These are phyloP conservation scores for Gadopsis bispinosus DNA, from an alignment of 2,797 vertebrate species.

Conservation along the genomic window DNA sequence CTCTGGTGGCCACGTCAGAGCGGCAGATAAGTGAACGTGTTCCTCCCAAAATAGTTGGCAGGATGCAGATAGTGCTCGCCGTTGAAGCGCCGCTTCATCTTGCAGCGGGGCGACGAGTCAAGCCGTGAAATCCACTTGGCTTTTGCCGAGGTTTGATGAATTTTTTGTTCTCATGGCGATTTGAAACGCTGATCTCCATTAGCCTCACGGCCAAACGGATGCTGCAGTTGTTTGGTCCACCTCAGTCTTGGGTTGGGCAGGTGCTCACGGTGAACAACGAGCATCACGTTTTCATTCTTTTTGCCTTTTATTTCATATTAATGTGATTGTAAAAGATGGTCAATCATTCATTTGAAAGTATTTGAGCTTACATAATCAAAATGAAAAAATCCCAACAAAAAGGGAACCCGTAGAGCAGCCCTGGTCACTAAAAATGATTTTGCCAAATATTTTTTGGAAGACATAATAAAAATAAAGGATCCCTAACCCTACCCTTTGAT, in stretches of 20 bases:
- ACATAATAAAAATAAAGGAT: not conserved
- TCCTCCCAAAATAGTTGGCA: conserved; percentile 35
- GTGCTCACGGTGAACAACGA: not conserved
- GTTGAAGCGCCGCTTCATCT: conserved; percentile 38
- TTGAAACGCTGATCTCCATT: conserved; percentile 4
- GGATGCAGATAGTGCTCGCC: conserved; percentile 39
- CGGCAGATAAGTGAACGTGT: conserved; percentile 41
- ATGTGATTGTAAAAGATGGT: not conserved
- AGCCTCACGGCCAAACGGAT: conserved; percentile 11
- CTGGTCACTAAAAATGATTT: not conserved
- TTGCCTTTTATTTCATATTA: not conserved
- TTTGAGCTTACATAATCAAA: not conserved
- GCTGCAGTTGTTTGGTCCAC: not conserved
- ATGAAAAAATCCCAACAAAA: not conserved
- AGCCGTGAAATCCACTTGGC: conserved; percentile 36
- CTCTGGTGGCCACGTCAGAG: conserved; percentile 38
- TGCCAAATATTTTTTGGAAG: not conserved
- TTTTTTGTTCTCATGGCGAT: conserved; percentile 41
- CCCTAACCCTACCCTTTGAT: not conserved
- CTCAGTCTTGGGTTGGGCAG: not conserved
- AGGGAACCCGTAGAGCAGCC: not conserved
- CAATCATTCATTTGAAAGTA: not conserved
- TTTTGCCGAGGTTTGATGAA: conserved; percentile 40
- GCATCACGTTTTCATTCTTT: not conserved
- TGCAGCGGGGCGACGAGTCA: conserved; percentile 23